A percentile compares a stretch with the other conserved stretches of the same genome.
Conservation (phyloP, 1,140 invertebrate species). For the Drosophila bocqueti region DNA sequence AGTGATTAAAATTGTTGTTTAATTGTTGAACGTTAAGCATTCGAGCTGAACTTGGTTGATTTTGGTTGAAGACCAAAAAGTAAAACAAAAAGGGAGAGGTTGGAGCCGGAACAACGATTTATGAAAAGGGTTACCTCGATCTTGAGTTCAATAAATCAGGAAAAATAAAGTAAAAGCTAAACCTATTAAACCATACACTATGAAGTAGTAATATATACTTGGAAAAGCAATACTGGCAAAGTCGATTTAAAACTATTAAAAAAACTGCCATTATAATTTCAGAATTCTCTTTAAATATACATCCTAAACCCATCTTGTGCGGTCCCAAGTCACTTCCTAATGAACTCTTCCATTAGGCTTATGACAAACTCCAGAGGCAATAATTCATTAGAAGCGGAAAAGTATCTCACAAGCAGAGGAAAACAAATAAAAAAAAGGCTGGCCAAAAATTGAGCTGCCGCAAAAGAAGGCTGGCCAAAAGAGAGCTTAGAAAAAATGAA, state of each 20-base stretch:
- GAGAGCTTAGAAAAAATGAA: constrained; percentile 34
- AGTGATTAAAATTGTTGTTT: constrained; percentile 65
- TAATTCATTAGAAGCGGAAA: constrained; percentile 62
- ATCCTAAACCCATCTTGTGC: constrained; percentile 1
- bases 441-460: constrained; percentile 31
- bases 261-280: neutral
- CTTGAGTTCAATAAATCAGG: neutral
- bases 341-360: constrained; percentile 63
- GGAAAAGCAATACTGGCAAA: neutral
- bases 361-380: constrained; percentile 46
- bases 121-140: constrained; percentile 1
- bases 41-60: constrained; percentile 27
- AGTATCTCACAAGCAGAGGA: constrained; percentile 14
- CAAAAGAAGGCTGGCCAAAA: constrained; percentile 25
- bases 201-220: too few species aligned
- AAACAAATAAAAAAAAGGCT: constrained; percentile 9
- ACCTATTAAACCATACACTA: too few species aligned
- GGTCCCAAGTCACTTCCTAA: constrained; percentile 37
- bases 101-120: constrained; percentile 13
- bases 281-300: neutral
- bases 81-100: constrained; percentile 6
- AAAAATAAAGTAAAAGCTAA: neutral
- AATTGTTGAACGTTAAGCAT: constrained; percentile 39
- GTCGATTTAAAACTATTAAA: neutral
- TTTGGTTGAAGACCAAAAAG: constrained; percentile 5